A percentile compares a stretch with the other conserved stretches of the same genome.
These are phyloP conservation scores for Ormia ochracea DNA, from an alignment of 2,888 invertebrate species.

Conservation along the genomic window DNA sequence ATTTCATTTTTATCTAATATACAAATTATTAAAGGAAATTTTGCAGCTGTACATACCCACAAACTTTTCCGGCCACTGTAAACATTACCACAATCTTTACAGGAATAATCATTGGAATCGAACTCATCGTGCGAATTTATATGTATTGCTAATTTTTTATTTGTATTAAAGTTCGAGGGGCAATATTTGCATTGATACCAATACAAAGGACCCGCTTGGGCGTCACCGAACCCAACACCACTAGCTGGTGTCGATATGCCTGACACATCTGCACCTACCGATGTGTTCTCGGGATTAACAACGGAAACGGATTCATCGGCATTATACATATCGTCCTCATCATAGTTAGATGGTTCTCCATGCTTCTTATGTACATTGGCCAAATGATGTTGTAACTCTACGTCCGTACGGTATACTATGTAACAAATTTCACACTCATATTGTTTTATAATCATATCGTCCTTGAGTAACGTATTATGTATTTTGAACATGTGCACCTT, in stretches of 20 bases:
- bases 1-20: neutral
- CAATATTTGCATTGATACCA: slow-evolving; percentile 78
- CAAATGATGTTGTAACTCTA: slow-evolving; percentile 74
- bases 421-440: slow-evolving; percentile 77
- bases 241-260: slow-evolving; percentile 62
- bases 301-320: slow-evolving; percentile 51
- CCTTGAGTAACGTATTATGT: slow-evolving; percentile 73
- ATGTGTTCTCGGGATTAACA: slow-evolving; percentile 23
- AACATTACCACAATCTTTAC: slow-evolving; percentile 77
- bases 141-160: slow-evolving; percentile 77
- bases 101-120: slow-evolving; percentile 76
- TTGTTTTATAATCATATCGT: slow-evolving; percentile 74
- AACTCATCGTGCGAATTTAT: slow-evolving; percentile 77
- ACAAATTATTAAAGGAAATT: neutral
- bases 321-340: slow-evolving; percentile 55
- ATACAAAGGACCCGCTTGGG: slow-evolving; percentile 66
- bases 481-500: slow-evolving; percentile 77
- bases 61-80: slow-evolving; percentile 77
- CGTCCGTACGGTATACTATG: slow-evolving; percentile 74
- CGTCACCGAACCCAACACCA: slow-evolving; percentile 37
- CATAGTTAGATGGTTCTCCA: slow-evolving; percentile 65
- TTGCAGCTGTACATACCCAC: slow-evolving; percentile 71
- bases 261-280: slow-evolving; percentile 51
- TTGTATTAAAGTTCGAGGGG: slow-evolving; percentile 76
- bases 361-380: slow-evolving; percentile 75